These are phyloP conservation scores for Drosophila nigromelanica DNA, from an alignment of 1,140 invertebrate genomes.

Conservation along the genomic window DNA sequence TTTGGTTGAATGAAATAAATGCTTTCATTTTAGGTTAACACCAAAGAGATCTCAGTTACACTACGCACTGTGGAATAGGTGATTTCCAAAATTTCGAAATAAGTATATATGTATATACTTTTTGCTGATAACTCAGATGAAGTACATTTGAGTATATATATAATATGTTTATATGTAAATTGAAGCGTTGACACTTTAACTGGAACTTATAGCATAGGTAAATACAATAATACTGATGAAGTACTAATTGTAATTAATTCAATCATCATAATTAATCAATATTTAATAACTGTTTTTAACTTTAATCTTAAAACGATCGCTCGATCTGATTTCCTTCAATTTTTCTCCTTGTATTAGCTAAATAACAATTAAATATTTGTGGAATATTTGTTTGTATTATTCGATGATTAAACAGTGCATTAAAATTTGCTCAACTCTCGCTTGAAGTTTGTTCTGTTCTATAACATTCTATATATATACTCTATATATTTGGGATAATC, in stretches of 20 bases:
- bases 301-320: slow-evolving; percentile 43
- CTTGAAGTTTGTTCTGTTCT: slow-evolving; percentile 45
- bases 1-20: slow-evolving; percentile 55
- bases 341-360: slow-evolving; percentile 54
- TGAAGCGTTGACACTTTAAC: slow-evolving; percentile 45
- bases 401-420: slow-evolving; percentile 84
- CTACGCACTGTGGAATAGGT: not conserved
- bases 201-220: slow-evolving; percentile 56
- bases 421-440: slow-evolving; percentile 77
- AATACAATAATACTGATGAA: slow-evolving; percentile 53
- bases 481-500: slow-evolving; percentile 34
- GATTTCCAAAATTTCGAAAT: not conserved
- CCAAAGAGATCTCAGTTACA: slow-evolving; percentile 22
- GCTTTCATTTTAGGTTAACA: slow-evolving; percentile 47
- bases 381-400: slow-evolving; percentile 60
- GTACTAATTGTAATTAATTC: slow-evolving; percentile 39
- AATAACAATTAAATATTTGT: slow-evolving; percentile 74
- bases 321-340: slow-evolving; percentile 16
- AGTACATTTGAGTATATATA: too few species aligned
- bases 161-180: slow-evolving; percentile 19
- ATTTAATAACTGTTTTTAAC: slow-evolving; percentile 31
- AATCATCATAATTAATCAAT: slow-evolving; percentile 11
- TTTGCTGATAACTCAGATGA: slow-evolving; percentile 15
- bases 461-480: slow-evolving; percentile 65
- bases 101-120: not conserved